phyloP scores from a whole-genome alignment of 2,113 vertebrate genomes.

The Pseudopodoces humilis region DNA sequence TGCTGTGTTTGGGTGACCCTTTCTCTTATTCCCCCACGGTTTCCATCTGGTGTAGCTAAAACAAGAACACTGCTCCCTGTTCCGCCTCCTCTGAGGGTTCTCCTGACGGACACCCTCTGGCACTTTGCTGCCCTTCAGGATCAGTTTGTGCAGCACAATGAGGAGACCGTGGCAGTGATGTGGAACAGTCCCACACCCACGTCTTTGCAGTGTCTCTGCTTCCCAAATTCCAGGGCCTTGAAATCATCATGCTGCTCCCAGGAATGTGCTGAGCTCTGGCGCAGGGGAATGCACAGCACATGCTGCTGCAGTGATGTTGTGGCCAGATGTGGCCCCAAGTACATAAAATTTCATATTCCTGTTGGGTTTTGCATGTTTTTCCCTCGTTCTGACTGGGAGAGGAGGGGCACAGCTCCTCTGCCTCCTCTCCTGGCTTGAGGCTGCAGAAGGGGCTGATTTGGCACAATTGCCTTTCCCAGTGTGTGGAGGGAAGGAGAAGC shows the following conservation, averaged over 20 bases:
- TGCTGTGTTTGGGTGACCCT: neutral
- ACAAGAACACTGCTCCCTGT: neutral
- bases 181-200: neutral
- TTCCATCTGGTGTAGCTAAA: neutral
- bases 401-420: fast-evolving
- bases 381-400: fast-evolving
- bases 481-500: neutral
- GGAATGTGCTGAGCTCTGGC: neutral
- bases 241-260: neutral
- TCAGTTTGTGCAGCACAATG: neutral
- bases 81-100: fast-evolving
- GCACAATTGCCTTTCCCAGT: neutral
- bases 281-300: neutral
- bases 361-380: neutral
- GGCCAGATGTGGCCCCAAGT: conserved; percentile 4
- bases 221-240: conserved; percentile 44
- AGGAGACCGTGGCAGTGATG: neutral
- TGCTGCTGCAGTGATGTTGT: neutral
- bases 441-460: neutral
- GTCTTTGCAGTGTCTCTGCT: neutral
- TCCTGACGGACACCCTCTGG: neutral
- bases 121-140: neutral
- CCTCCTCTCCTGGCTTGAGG: neutral
- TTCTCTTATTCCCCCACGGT: neutral
- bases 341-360: neutral